A percentile compares a stretch with the other conserved stretches of the same genome.
These are phyloP conservation scores for Drosophila nigricruria DNA, from an alignment of 2,888 invertebrate genomes.

Conservation along the genomic window DNA sequence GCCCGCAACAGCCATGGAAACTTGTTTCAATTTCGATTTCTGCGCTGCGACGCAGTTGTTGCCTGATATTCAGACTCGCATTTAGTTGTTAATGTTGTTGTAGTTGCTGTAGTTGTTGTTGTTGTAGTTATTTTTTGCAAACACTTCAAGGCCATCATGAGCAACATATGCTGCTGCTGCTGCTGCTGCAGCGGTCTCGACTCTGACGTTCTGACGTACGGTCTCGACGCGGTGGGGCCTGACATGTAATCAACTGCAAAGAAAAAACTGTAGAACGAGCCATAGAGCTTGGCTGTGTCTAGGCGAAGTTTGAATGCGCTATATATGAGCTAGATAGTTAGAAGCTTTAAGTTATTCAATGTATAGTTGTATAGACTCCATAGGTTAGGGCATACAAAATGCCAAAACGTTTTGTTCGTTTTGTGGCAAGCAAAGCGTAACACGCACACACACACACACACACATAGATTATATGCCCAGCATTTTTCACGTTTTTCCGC, in stretches of 20 bases:
- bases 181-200: constrained; percentile 63
- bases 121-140: constrained; percentile 30
- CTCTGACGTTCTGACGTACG: constrained; percentile 17
- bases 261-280: constrained; percentile 44
- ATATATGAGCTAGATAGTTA: too few species aligned
- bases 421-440: constrained; percentile 75
- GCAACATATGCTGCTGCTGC: constrained; percentile 73
- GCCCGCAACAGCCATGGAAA: constrained; percentile 39
- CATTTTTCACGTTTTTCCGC: constrained; percentile 79
- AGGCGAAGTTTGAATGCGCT: constrained; percentile 10
- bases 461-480: constrained; percentile 3
- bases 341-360: too few species aligned
- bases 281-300: background rate
- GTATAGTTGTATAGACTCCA: too few species aligned
- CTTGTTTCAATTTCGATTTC: constrained; percentile 69
- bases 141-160: constrained; percentile 75
- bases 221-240: constrained; percentile 25
- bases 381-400: constrained; percentile 6
- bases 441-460: constrained; percentile 42
- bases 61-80: constrained; percentile 54
- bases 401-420: constrained; percentile 66
- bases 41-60: constrained; percentile 43
- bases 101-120: constrained; percentile 4
- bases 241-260: constrained; percentile 71
- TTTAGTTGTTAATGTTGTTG: constrained; percentile 26